phyloP scores from a whole-genome alignment of 2,113 vertebrate genomes.

The Chaetops frenatus region DNA sequence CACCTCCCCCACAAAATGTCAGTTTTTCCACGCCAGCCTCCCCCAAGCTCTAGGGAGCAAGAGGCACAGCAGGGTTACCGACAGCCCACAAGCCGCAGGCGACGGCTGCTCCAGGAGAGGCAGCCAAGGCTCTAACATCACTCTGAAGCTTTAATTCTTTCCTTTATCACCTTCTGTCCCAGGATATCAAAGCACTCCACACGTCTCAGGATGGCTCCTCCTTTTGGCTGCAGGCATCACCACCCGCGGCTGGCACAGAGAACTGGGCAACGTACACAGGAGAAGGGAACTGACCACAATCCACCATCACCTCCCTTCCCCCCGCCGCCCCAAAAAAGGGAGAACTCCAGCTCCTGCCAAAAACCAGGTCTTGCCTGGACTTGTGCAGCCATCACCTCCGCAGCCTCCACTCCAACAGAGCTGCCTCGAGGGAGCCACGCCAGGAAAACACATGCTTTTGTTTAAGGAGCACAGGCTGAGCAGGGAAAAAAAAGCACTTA shows the following conservation, averaged over 20 bases:
- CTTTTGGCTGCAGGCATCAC: neutral
- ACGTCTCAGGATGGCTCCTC: neutral
- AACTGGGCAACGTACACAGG: neutral
- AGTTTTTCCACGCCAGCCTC: neutral
- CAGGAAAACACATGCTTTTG: constrained; percentile 56
- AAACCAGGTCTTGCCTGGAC: neutral
- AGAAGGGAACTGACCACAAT: neutral
- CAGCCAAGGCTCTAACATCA: neutral
- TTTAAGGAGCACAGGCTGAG: constrained; percentile 5
- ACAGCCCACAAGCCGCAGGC: neutral
- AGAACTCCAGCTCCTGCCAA: neutral
- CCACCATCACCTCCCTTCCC: neutral
- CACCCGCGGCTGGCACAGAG: neutral
- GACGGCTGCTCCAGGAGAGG: neutral
- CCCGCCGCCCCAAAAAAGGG: neutral
- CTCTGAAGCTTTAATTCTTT: neutral
- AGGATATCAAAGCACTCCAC: neutral
- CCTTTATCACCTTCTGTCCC: constrained; percentile 17
- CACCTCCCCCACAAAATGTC: neutral
- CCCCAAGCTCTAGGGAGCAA: neutral
- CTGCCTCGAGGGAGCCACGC: neutral
- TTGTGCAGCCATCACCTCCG: neutral
- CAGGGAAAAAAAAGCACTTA: neutral
- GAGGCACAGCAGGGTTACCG: neutral
- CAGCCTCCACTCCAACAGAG: neutral